Evolutionary conservation across 2,113 vertebrate genomes (phyloP).

Genomic region (Pelmatolapia mariae): DNA sequence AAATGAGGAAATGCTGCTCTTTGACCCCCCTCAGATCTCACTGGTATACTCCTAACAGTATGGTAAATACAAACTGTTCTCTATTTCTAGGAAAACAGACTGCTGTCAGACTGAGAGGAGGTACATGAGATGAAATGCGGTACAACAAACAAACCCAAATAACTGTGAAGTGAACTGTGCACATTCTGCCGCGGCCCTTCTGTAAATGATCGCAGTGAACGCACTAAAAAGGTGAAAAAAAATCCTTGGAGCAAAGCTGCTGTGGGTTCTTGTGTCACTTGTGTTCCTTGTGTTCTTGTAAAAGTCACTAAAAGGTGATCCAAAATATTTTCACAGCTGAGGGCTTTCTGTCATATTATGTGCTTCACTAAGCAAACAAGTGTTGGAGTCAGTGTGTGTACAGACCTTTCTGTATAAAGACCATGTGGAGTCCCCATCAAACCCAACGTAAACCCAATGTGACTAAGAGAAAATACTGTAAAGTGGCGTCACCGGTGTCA

Average conservation of each 20-base stretch:
- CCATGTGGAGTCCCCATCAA: neutral
- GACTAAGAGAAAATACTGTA: accelerated
- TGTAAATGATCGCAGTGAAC: accelerated
- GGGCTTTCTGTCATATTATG: neutral
- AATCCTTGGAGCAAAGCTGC: neutral
- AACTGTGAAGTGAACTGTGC: neutral
- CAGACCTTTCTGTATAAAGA: neutral
- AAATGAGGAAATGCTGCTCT: conserved; percentile 5
- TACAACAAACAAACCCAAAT: neutral
- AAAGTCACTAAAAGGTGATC: neutral
- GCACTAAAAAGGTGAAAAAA: neutral
- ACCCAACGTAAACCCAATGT: neutral
- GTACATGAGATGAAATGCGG: accelerated
- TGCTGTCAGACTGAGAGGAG: neutral
- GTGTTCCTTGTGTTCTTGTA: accelerated
- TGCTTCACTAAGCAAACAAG: neutral
- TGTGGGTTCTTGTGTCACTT: accelerated
- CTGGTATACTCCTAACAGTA: neutral
- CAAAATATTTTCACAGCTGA: neutral
- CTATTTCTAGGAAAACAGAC: neutral
- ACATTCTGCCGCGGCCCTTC: neutral
- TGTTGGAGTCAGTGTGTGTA: neutral
- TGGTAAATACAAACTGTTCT: accelerated
- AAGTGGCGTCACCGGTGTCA: neutral
- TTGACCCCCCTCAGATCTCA: conserved; percentile 1